Percentiles rank a stretch among this genome's conserved stretches.
These are phyloP conservation scores for Semaprochilodus insignis DNA, from an alignment of 2,797 vertebrate species.

Conservation along the genomic window DNA sequence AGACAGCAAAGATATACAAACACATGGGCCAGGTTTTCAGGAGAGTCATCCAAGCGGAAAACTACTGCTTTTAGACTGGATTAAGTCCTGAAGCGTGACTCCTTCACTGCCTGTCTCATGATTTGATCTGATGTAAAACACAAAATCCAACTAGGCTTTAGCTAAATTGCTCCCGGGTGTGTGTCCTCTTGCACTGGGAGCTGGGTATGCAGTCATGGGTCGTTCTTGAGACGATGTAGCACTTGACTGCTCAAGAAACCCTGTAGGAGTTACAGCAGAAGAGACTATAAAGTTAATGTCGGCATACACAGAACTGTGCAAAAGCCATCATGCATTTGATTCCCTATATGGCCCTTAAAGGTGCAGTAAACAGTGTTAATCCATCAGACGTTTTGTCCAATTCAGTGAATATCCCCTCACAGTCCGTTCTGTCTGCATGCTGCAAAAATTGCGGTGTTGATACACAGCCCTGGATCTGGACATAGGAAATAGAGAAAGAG, in stretches of 20 bases:
- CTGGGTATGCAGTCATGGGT: neutral
- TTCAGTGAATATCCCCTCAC: too few relatives aligned
- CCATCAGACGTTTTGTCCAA: too few relatives aligned
- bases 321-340: too few relatives aligned
- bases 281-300: neutral
- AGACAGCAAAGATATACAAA: neutral
- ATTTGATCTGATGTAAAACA: neutral
- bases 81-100: neutral
- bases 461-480: too few relatives aligned
- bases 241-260: neutral
- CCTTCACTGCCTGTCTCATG: neutral
- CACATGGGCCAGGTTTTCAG: neutral
- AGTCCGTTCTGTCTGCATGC: too few relatives aligned
- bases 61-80: neutral
- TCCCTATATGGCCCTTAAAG: too few relatives aligned
- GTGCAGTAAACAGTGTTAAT: too few relatives aligned
- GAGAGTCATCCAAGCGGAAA: neutral
- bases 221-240: neutral
- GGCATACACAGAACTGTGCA: too few relatives aligned
- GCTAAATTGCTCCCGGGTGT: conserved; percentile 7
- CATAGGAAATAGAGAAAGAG: too few relatives aligned
- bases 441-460: too few relatives aligned
- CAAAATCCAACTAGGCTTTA: neutral
- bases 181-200: neutral
- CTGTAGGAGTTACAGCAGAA: neutral